Evolutionary conservation across 2,797 vertebrate species (phyloP), one percentile per base, ranked within the genome.

Genomic region (Anguilla pacifica): DNA sequence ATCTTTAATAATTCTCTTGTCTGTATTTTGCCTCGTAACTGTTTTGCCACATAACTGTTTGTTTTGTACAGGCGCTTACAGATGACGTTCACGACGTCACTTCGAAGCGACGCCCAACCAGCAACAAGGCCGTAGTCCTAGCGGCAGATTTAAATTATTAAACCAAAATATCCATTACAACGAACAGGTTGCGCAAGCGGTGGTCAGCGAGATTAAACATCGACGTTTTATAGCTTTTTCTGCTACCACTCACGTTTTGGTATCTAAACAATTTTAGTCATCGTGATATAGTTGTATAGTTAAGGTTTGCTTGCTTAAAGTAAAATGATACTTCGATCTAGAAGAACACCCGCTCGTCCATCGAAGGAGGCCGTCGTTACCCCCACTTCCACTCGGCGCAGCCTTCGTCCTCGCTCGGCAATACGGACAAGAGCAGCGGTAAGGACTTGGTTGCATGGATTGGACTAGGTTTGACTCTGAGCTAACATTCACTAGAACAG

Each of bases 131-230:
- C 46, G 74, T 79, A 79, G 39, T 43, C 39, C 17, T 43, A 82
- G 79, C 79, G 79, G 79, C 46, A 82, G 79, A 82, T 82, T 82
- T 82, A 51, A 82, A 82, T n/a, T 82, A 82, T 82, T 51, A 51
- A 82, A 82, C 79, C 43, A 82, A 82, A 82, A 82, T 51, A 82
- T 7, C 5, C 10, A 15, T 1, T 22, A n/a, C 19, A 46, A 9
- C 46, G 46, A 51, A 49, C 6, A 1, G 15, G 28, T 49, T 82
- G 46, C 46, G 79, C 46, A 25, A 82, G 79, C 46, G 13, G 39
- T 82, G 19, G 9, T 31, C 49, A 49, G 6, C 9, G 7, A 51
- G 9, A 10, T 49, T 51, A n/a, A 49, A 17, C 17, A 10, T 10
- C n/a, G 25, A 51, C 19, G 19, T 43, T 43, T 43, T 39, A 39